These are phyloP conservation scores for Dichetophora obliterata DNA, from an alignment of 2,888 invertebrate species.

Conservation along the genomic window DNA sequence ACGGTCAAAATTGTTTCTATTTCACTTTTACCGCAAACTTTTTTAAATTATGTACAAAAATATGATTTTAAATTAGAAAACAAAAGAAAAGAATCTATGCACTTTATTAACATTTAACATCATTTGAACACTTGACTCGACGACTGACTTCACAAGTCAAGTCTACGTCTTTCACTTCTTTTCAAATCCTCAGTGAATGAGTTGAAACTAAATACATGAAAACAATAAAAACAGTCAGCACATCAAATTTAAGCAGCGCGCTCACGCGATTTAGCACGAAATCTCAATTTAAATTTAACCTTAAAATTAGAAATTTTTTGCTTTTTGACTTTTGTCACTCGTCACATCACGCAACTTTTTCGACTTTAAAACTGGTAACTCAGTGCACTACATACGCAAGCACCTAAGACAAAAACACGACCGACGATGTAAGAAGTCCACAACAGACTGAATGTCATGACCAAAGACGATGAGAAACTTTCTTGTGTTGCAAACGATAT, in stretches of 20 bases:
- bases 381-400: not conserved
- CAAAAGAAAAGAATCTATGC: slow-evolving; percentile 54
- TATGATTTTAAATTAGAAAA: slow-evolving; percentile 11
- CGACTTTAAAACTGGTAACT: not conserved
- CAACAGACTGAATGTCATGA: slow-evolving; percentile 66
- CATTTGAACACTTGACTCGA: slow-evolving; percentile 40
- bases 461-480: slow-evolving; percentile 51
- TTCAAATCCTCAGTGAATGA: not conserved
- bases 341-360: not conserved
- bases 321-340: not conserved
- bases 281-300: slow-evolving; percentile 29
- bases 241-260: slow-evolving; percentile 16
- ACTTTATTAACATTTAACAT: slow-evolving; percentile 60
- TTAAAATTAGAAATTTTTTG: slow-evolving; percentile 26
- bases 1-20: not conserved
- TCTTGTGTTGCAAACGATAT: slow-evolving; percentile 23
- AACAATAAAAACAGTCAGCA: slow-evolving; percentile 3
- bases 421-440: slow-evolving; percentile 58
- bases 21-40: not conserved
- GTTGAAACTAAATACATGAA: slow-evolving; percentile 9
- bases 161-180: not conserved
- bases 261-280: slow-evolving; percentile 24
- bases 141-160: slow-evolving; percentile 52
- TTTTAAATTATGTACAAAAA: slow-evolving; percentile 3
- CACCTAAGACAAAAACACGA: slow-evolving; percentile 41